Base-by-base conservation (phyloP, 2,797 vertebrate species). In the Chiroxiphia lanceolata region DNA sequence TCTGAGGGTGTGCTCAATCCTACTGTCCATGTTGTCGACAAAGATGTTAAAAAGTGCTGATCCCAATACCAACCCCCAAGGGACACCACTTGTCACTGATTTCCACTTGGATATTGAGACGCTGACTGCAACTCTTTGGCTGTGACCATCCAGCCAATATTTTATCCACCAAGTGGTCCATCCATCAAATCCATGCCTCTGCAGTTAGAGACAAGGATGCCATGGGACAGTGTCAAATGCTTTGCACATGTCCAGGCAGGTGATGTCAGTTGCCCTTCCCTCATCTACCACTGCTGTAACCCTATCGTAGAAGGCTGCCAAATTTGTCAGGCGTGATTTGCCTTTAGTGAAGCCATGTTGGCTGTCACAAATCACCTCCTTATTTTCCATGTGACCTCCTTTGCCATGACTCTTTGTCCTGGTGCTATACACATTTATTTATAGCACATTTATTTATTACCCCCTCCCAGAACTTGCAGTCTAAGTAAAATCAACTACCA, bases 1-100 rank as follows among this genome's bases (percentile, higher is more conserved):
- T 33, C 14, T 0, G 0, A 8, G 18, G 31, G 15, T 20, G 26
- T 23, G 18, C 38, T 68, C 0, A 0, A 75, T 40, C 29, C 11
- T 34, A 47, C 21, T 34, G 40, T 61, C 31, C 40, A 19, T 14
- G 54, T 6, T 42, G 48, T 22, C 4, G 3, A 48, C 54, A 48
- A 61, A 75, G 40, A 33, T 0, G 3, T 42, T 48, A 23, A 42
- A 54, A 89, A 26, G 48, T 33, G 9, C 31, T 54, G 21, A 12
- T 42, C 53, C 70, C 31, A 36, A 15, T 10, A 36, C 11, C 27
- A 44, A 1, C 5, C 19, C 34, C 44, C 19, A 15, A 82, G 13
- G 42, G 61, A 69, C 42, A 42, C 22, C 44, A 57, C 1, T 0
- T 6, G 11, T 45, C 36, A 22, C n/a, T 51, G 29, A 10, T 40